These are phyloP conservation scores for Panthera tigris DNA, from an alignment of 2,113 vertebrate species.

Conservation along the genomic window DNA sequence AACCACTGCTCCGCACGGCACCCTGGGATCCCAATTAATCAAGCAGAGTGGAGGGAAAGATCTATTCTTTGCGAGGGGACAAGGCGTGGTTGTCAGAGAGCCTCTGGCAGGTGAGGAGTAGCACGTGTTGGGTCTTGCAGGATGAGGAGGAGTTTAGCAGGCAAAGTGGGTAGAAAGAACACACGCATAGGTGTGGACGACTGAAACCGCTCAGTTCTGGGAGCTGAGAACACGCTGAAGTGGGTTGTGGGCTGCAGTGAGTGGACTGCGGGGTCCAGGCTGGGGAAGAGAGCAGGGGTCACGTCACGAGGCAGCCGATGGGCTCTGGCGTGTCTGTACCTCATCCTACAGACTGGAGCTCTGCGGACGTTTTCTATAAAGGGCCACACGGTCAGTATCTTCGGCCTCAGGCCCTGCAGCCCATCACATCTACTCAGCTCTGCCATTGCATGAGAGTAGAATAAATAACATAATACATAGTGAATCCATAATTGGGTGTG, in stretches of 20 bases:
- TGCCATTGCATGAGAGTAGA: not conserved
- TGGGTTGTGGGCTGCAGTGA: not conserved
- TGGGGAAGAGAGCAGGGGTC: not conserved
- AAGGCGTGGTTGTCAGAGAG: not conserved
- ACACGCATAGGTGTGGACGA: fast-evolving
- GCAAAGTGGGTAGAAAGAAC: not conserved
- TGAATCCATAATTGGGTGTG: not conserved
- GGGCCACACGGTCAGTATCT: not conserved
- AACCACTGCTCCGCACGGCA: too few relatives aligned
- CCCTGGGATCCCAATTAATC: not conserved
- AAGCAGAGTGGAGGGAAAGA: not conserved
- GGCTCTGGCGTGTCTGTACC: not conserved
- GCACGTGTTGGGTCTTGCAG: not conserved
- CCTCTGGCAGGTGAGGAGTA: not conserved
- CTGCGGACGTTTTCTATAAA: not conserved
- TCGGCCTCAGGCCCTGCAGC: fast-evolving
- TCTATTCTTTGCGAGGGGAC: not conserved
- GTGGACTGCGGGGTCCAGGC: fast-evolving
- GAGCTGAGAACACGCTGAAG: not conserved
- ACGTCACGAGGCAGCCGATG: not conserved
- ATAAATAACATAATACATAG: too few relatives aligned
- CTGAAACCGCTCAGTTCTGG: not conserved
- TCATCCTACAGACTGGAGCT: not conserved
- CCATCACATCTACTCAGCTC: not conserved
- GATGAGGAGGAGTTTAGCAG: not conserved